phyloP scores from a whole-genome alignment of 2,113 vertebrate genomes.

The Calyptomena viridis region DNA sequence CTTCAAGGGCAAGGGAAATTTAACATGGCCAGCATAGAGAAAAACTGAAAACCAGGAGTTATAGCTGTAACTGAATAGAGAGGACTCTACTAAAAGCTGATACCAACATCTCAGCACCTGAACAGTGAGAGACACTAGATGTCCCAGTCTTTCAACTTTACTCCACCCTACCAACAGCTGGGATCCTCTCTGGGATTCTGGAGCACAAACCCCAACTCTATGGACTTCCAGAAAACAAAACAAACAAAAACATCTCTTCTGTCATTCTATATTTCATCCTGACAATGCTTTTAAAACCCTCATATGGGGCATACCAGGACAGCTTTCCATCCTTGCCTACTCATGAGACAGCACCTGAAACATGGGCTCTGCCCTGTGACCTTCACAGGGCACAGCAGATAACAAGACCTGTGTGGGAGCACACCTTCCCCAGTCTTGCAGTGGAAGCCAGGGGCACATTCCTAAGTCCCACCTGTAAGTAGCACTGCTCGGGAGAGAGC shows the following conservation, averaged over 20 bases:
- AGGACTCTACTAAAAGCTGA: not conserved
- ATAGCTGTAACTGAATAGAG: not conserved
- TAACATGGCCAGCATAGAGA: not conserved
- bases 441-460: not conserved
- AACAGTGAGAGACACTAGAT: not conserved
- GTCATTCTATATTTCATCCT: not conserved
- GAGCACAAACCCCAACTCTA: not conserved
- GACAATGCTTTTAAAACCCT: not conserved
- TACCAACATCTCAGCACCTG: not conserved
- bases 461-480: not conserved
- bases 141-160: not conserved
- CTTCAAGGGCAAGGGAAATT: not conserved
- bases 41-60: not conserved
- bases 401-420: not conserved
- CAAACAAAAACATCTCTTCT: too few relatives aligned
- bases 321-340: not conserved
- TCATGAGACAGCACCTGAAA: not conserved
- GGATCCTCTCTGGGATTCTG: not conserved
- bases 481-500: not conserved
- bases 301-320: not conserved
- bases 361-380: not conserved
- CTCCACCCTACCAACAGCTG: not conserved
- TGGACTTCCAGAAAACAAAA: not conserved
- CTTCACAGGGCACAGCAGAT: not conserved
- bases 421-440: not conserved